Conservation (phyloP, 2,113 vertebrate genomes). For the Psephotus haematonotus region DNA sequence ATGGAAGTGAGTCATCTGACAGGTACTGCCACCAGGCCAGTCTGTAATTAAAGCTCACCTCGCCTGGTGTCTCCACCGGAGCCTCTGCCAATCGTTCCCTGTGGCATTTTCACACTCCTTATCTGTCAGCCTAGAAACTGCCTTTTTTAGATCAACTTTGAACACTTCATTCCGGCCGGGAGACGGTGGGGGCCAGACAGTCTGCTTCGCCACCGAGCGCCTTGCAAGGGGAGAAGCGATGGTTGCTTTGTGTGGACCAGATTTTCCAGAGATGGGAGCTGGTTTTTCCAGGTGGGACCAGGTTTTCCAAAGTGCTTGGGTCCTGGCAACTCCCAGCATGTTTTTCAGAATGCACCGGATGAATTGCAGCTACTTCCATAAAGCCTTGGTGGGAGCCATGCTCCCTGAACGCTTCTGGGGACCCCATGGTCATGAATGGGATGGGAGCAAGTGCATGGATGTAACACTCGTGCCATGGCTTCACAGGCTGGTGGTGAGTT, state of each 20-base stretch:
- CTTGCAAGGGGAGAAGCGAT: neutral
- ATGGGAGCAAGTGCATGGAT: accelerated
- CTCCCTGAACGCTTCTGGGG: accelerated
- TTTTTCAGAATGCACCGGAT: neutral
- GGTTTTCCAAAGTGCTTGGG: neutral
- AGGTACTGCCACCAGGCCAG: conserved; percentile 12
- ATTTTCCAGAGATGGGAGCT: conserved; percentile 37
- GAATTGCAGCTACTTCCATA: neutral
- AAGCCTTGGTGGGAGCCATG: neutral
- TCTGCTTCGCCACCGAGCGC: neutral
- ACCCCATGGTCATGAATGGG: accelerated
- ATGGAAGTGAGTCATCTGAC: conserved; percentile 21
- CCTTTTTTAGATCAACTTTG: neutral
- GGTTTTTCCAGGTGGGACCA: conserved; percentile 51
- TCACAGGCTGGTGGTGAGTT: accelerated
- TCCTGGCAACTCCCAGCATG: neutral
- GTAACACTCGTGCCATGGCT: accelerated
- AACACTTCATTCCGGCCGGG: neutral
- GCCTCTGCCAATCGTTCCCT: neutral
- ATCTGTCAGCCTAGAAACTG: neutral
- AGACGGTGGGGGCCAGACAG: neutral
- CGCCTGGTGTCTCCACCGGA: neutral
- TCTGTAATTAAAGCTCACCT: conserved; percentile 6
- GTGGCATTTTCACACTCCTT: neutral
- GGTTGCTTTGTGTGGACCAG: neutral